Evolutionary conservation across 2,797 vertebrate genomes (phyloP).

Genomic region (Nothura maculosa): DNA sequence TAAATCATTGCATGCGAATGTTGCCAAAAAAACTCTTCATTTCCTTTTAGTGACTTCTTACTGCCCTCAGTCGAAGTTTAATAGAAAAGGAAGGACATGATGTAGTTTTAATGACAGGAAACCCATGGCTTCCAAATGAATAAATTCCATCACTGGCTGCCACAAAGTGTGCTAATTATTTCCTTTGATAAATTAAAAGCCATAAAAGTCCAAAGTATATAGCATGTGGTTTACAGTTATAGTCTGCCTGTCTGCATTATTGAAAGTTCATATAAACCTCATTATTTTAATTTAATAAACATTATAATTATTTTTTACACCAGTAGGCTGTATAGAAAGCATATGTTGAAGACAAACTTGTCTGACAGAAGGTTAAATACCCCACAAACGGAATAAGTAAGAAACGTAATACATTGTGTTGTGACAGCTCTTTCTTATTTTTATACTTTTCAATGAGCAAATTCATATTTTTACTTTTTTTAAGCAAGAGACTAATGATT

Average conservation of each 20-base stretch:
- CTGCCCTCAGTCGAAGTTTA: constrained; percentile 88
- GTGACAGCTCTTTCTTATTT: neutral
- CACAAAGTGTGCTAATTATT: constrained; percentile 90
- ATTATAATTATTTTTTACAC: constrained; percentile 74
- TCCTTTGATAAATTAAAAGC: constrained; percentile 90
- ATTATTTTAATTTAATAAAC: constrained; percentile 80
- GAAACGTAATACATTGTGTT: neutral
- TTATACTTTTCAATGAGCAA: neutral
- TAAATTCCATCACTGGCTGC: constrained; percentile 89
- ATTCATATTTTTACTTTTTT: neutral
- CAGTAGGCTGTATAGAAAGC: constrained; percentile 61
- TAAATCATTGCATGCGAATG: constrained; percentile 84
- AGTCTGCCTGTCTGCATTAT: constrained; percentile 78
- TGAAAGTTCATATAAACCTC: constrained; percentile 79
- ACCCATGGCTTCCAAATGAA: constrained; percentile 88
- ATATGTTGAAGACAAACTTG: constrained; percentile 54
- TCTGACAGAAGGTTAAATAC: constrained; percentile 54
- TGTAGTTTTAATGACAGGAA: constrained; percentile 91
- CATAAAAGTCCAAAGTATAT: constrained; percentile 83
- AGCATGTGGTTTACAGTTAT: constrained; percentile 84
- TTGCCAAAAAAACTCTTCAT: constrained; percentile 87
- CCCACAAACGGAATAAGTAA: neutral
- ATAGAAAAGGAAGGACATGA: constrained; percentile 91
- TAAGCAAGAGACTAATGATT: neutral
- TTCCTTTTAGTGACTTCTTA: constrained; percentile 90